These are phyloP conservation scores for Caenorhabditis afra DNA, from an alignment of 2,888 invertebrate genomes.

Conservation along the genomic window DNA sequence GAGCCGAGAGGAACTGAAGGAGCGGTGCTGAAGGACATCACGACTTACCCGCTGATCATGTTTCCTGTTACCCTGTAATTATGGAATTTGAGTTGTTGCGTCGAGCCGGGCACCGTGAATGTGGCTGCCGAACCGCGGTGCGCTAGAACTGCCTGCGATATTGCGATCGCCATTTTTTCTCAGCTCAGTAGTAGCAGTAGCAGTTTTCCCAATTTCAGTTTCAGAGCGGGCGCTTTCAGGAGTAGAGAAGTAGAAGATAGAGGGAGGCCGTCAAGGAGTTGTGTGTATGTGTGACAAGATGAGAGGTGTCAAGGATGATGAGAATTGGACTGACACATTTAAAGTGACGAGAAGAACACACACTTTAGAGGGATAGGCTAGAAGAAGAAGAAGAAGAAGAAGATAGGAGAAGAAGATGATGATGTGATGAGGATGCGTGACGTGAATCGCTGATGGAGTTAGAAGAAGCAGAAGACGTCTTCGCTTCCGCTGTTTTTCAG, in stretches of 20 bases:
- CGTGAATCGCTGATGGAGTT: conserved; percentile 48
- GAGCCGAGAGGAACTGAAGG: neutral
- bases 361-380: conserved; percentile 20
- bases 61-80: conserved; percentile 79
- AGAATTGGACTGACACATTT: conserved; percentile 60
- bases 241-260: conserved; percentile 25
- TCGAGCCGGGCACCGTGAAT: conserved; percentile 62
- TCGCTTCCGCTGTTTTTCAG: conserved; percentile 14
- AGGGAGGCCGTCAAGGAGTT: conserved; percentile 22
- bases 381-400: conserved; percentile 15
- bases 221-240: conserved; percentile 15
- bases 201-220: neutral
- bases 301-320: conserved; percentile 57
- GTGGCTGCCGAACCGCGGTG: conserved; percentile 65
- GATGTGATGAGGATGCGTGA: conserved; percentile 43
- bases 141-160: conserved; percentile 72
- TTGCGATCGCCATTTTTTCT: conserved; percentile 70
- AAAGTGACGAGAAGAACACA: conserved; percentile 46
- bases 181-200: too few species aligned
- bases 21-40: conserved; percentile 6
- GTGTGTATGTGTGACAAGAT: conserved; percentile 52
- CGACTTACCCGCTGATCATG: conserved; percentile 80
- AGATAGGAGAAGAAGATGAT: conserved; percentile 20
- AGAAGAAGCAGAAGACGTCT: conserved; percentile 25
- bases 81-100: conserved; percentile 70